Evolutionary conservation across 1,140 invertebrate species (phyloP).

Genomic region (Lordiphosa collinella): DNA sequence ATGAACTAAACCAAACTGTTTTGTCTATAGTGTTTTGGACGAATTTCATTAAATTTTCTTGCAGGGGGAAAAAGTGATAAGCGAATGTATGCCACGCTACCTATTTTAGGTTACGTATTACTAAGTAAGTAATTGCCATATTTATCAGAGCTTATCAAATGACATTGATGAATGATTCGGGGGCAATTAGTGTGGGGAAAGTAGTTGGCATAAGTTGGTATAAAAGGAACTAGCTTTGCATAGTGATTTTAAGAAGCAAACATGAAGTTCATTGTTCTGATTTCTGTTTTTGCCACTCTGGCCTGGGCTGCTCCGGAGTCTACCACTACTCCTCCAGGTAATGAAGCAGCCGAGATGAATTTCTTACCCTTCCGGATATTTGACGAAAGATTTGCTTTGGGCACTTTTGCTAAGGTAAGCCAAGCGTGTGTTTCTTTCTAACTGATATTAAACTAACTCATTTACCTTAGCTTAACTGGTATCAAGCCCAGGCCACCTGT

Average conservation of each 20-base stretch:
- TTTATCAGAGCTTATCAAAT: slow-evolving; percentile 30
- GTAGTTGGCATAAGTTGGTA: background rate
- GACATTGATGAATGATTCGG: slow-evolving; percentile 43
- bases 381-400: slow-evolving; percentile 26
- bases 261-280: too few species aligned
- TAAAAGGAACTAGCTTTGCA: too few species aligned
- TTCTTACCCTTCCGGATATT: slow-evolving; percentile 22
- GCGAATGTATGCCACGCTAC: too few species aligned
- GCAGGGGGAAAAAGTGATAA: too few species aligned
- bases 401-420: slow-evolving; percentile 31
- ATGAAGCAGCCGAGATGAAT: background rate
- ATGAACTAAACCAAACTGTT: too few species aligned
- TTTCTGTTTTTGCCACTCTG: background rate
- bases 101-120: too few species aligned
- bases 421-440: background rate
- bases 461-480: slow-evolving; percentile 39
- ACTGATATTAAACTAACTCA: background rate
- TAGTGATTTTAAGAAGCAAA: too few species aligned
- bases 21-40: too few species aligned
- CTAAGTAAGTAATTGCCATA: background rate
- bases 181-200: slow-evolving; percentile 24
- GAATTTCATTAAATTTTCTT: too few species aligned
- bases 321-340: slow-evolving; percentile 2
- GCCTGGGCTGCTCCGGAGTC: background rate
- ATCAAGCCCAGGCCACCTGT: slow-evolving; percentile 32